Base-by-base conservation (phyloP, 1,140 invertebrate genomes). In the Protaetia brevitarsis region DNA sequence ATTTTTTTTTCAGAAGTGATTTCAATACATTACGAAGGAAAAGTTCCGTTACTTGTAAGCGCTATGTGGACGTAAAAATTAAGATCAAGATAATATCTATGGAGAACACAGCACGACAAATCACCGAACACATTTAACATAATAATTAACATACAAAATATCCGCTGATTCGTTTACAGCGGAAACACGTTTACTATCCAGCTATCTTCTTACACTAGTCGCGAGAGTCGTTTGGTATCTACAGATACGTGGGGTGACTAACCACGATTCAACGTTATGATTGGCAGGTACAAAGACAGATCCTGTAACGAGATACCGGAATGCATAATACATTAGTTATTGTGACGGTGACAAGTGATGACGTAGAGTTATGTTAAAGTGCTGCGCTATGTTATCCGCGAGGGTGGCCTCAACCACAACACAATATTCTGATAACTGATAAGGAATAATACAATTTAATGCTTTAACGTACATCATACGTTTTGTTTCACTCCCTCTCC, bases 251-350 rank as follows among this genome's bases (percentile, higher is more conserved):
- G 30, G 30, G 34, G 23, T 19, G 7, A 37, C 58, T 58, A 65
- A 34, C 34, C 11, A n/a, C 57, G 26, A 51, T 61, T 26, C 57
- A 61, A 51, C 30, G 23, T 61, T 64, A 62, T 67, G 68, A 69
- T 69, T 67, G 68, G 65, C 68, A 69, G 57, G 68, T 69, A 69
- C 68, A 59, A 65, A 63, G 68, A 66, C 64, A 66, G 68, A 69
- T 69, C 63, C 63, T 63, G 51, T 63, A 51, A 56, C 8, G 60
- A 66, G 65, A 66, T 66, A 66, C 57, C 26, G 29, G 29, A 66
- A 69, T 69, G 68, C 64, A 69, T 69, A 69, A 69, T 66, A 69
- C 68, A 69, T 69, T 69, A 69, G 45, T 66, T 66, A 69, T 69
- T 69, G 68, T 69, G 62, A 19, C 56, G 60, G 41, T 66, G 66